Evolutionary conservation across 2,113 vertebrate species (phyloP).

Genomic region (Heterotis niloticus): DNA sequence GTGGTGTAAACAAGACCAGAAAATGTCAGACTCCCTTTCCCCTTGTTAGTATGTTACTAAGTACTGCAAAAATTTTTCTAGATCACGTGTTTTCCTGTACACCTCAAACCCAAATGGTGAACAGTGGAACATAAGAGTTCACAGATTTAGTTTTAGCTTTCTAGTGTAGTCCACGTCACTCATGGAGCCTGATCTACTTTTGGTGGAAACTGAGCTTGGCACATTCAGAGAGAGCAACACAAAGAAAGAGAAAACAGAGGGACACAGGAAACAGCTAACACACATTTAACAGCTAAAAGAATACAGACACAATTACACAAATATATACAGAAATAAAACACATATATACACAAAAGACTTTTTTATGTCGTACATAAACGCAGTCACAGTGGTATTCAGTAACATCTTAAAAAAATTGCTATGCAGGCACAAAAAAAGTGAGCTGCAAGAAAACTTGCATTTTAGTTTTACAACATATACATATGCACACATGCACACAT

Average conservation of each 20-base stretch:
- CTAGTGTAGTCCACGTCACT: neutral
- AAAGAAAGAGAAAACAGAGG: neutral
- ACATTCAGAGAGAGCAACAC: neutral
- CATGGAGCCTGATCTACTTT: neutral
- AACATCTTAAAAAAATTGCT: neutral
- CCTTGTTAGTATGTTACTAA: constrained; percentile 41
- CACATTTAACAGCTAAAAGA: constrained; percentile 4
- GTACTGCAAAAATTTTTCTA: constrained; percentile 36
- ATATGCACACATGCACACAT: neutral
- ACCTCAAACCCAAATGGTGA: constrained; percentile 21
- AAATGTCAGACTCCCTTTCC: constrained; percentile 28
- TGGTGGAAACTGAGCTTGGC: neutral
- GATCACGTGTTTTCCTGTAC: constrained; percentile 18
- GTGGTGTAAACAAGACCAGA: constrained; percentile 7
- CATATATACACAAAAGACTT: neutral
- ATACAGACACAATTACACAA: constrained; percentile 15
- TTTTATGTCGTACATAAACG: neutral
- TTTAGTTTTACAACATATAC: constrained; percentile 12
- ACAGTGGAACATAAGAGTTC: constrained; percentile 15
- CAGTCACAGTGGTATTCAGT: neutral
- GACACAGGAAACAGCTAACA: constrained; percentile 7
- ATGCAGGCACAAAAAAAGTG: neutral
- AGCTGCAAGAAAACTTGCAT: neutral
- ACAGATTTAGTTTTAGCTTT: neutral
- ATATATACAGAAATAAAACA: neutral